These are phyloP conservation scores for Hexactinellida sp. DNA, from an alignment of 37 sponge, comb jelly and placozoan genomes.

Conservation along the genomic window DNA sequence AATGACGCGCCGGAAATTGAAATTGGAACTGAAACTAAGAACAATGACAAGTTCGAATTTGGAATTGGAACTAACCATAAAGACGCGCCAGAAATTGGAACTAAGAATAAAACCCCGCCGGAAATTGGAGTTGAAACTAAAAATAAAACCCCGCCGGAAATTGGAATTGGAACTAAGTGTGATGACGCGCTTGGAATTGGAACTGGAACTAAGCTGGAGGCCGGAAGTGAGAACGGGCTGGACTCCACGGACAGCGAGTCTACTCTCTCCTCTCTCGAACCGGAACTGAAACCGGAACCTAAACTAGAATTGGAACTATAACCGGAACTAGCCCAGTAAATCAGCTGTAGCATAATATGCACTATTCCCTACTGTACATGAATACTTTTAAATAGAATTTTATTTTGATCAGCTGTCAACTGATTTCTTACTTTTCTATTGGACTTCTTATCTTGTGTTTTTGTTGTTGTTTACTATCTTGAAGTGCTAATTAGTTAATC, in stretches of 20 bases:
- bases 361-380: not conserved
- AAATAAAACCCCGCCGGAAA: too few species aligned
- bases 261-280: not conserved
- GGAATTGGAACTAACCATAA: not conserved
- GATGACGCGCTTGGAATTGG: too few species aligned
- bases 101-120: too few species aligned
- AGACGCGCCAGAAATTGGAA: not conserved
- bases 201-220: not conserved
- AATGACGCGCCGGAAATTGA: too few species aligned
- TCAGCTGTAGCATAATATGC: not conserved
- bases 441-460: too few species aligned
- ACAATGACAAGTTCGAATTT: not conserved
- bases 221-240: not conserved
- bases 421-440: not conserved
- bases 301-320: not conserved
- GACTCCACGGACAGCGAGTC: not conserved
- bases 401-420: not conserved
- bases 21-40: not conserved
- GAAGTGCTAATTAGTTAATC: too few species aligned
- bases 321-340: not conserved
- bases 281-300: not conserved
- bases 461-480: too few species aligned
- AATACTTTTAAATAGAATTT: not conserved
- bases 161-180: not conserved
- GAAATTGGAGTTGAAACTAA: not conserved